Evolutionary conservation across 2,797 vertebrate genomes (phyloP), one percentile per base, ranked within the genome.

Genomic region (Eupleurogrammus muticus): DNA sequence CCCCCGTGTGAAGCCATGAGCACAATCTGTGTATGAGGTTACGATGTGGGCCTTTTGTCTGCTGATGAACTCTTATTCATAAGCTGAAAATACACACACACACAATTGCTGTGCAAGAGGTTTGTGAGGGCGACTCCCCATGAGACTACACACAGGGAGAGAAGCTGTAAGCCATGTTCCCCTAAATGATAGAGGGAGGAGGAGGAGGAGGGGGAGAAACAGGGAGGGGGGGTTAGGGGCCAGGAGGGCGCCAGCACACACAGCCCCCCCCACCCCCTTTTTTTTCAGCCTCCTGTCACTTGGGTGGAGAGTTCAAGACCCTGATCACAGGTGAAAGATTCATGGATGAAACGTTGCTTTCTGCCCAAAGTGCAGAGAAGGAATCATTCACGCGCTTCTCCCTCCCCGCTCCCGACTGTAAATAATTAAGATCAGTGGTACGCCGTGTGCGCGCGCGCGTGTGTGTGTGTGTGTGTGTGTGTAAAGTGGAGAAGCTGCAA

Each of bases 161-260:
- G 48, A 21, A 75, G 70, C 65, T 63, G 70, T 67, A 60, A 38
- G 17, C 16, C 61, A 44, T 13, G 24, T 63, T 4, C 14, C 17
- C 60, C 53, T 2, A 65, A 70, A 71, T 77, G 46, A 75, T 42
- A 64, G 59, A 32, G 38, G 38, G 49, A 19, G 20, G 38, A 47
- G 23, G 55, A 12, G 64, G 35, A 59, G 46, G 57, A 24, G 0
- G 66, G 66, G 20, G 64, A 16, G 0, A 17, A 9, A 19, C 21
- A n/a, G 35, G 52, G 62, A 51, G 40, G 0, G 68, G 70, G 46
- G 64, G 16, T 0, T 10, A 62, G 70, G 36, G 64, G 51, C 7
- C 28, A 32, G 44, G 59, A 76, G 65, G 57, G 40, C 38, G 55
- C 40, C 40, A 56, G 61, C 58, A 84, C 83, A 83, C 79, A 65